Percentiles rank a stretch among this genome's conserved stretches.
phyloP scores from a whole-genome alignment of 1,140 invertebrate species.

The Melanaphis sacchari region DNA sequence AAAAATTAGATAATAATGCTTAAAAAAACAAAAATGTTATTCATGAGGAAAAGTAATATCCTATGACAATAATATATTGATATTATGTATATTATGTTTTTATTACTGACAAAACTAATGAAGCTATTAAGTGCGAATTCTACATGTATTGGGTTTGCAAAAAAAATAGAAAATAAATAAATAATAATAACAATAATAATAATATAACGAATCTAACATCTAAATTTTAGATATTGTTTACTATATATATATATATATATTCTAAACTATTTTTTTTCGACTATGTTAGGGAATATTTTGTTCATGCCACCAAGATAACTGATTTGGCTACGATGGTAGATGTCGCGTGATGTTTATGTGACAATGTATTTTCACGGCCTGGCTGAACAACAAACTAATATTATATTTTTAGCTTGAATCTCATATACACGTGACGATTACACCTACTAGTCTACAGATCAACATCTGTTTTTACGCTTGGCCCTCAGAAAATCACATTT shows the following conservation, averaged over 20 bases:
- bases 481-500: not conserved
- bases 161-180: slow-evolving; percentile 26
- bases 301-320: slow-evolving; percentile 57
- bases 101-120: slow-evolving; percentile 56
- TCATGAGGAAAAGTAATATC: slow-evolving; percentile 38
- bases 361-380: slow-evolving; percentile 57
- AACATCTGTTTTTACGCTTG: slow-evolving; percentile 36
- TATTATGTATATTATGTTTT: slow-evolving; percentile 47
- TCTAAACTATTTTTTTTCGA: slow-evolving; percentile 52
- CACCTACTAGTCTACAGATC: slow-evolving; percentile 12
- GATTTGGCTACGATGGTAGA: slow-evolving; percentile 57
- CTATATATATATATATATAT: slow-evolving; percentile 44
- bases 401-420: slow-evolving; percentile 51
- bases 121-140: slow-evolving; percentile 56
- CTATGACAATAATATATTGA: slow-evolving; percentile 44
- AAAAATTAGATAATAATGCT: slow-evolving; percentile 47
- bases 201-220: slow-evolving; percentile 48
- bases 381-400: slow-evolving; percentile 30
- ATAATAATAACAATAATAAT: slow-evolving; percentile 22
- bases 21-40: slow-evolving; percentile 34
- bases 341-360: slow-evolving; percentile 50
- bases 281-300: slow-evolving; percentile 48
- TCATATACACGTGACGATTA: slow-evolving; percentile 23
- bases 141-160: slow-evolving; percentile 56
- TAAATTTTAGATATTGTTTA: slow-evolving; percentile 40